Conservation (phyloP, 2,797 vertebrate genomes). For the Lateolabrax maculatus region DNA sequence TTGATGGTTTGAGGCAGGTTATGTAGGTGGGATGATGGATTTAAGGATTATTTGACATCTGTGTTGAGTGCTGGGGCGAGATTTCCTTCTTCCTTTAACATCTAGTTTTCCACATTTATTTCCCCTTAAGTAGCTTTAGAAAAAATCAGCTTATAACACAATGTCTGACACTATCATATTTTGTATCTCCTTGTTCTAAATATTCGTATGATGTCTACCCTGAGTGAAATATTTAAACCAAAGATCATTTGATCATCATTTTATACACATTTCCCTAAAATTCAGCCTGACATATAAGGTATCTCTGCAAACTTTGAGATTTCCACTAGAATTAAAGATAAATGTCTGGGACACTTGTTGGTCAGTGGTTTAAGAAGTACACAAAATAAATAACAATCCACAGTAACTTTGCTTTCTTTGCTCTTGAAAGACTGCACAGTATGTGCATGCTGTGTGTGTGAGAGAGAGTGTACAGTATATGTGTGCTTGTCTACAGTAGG, state of each 20-base stretch:
- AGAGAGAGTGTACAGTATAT: constrained; percentile 16
- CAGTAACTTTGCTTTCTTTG: not conserved
- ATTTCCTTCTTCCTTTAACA: not conserved
- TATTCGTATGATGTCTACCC: not conserved
- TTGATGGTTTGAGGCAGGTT: not conserved
- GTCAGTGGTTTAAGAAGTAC: not conserved
- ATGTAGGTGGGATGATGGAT: not conserved
- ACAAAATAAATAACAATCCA: not conserved
- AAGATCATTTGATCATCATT: not conserved
- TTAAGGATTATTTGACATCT: not conserved
- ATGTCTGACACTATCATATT: not conserved
- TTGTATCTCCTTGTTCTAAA: not conserved
- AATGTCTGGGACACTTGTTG: not conserved
- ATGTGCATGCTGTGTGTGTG: not conserved
- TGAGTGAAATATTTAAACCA: not conserved
- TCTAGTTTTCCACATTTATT: no score
- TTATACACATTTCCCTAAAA: not conserved
- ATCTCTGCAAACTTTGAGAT: not conserved
- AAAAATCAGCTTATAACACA: not conserved
- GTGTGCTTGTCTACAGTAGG: constrained; percentile 45
- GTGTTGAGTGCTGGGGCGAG: not conserved
- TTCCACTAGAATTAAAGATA: not conserved
- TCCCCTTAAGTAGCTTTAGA: not conserved
- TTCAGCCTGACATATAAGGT: not conserved
- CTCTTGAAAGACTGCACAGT: not conserved